These are phyloP conservation scores for Deroplatys truncata DNA, from an alignment of 2,888 invertebrate species.

Conservation along the genomic window DNA sequence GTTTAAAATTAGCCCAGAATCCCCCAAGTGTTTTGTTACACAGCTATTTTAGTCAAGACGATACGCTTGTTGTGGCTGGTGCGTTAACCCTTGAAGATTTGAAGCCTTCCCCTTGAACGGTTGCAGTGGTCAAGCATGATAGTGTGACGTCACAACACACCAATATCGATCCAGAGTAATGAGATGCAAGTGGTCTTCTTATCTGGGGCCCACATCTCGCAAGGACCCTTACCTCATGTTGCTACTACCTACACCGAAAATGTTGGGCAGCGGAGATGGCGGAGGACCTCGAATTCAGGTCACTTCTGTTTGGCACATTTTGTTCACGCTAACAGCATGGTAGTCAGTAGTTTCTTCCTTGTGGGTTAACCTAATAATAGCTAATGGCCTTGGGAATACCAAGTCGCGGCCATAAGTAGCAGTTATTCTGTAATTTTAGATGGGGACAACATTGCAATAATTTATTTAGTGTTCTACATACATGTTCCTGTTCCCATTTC, in stretches of 20 bases:
- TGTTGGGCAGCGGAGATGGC: not conserved
- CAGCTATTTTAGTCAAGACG: too few relatives aligned
- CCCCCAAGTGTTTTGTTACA: too few relatives aligned
- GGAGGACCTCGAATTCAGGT: not conserved
- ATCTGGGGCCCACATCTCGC: constrained; percentile 9
- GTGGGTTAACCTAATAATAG: not conserved
- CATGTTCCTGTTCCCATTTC: too few relatives aligned
- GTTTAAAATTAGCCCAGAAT: too few relatives aligned
- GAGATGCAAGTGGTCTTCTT: constrained; percentile 14
- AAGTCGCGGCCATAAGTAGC: not conserved
- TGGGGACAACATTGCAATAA: too few relatives aligned
- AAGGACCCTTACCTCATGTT: constrained; percentile 56
- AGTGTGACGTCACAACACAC: not conserved
- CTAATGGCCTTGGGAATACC: not conserved
- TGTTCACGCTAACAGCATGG: not conserved
- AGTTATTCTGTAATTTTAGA: too few relatives aligned
- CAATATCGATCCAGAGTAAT: not conserved
- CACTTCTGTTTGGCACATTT: not conserved
- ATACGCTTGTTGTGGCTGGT: not conserved
- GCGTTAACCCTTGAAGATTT: not conserved
- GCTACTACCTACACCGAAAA: not conserved
- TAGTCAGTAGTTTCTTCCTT: not conserved
- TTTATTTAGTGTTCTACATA: too few relatives aligned
- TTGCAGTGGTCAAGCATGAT: not conserved
- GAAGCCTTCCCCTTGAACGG: not conserved